Evolutionary conservation across 1,140 invertebrate genomes (phyloP), one percentile per base, ranked within the genome.

Genomic region (Neodiprion lecontei): DNA sequence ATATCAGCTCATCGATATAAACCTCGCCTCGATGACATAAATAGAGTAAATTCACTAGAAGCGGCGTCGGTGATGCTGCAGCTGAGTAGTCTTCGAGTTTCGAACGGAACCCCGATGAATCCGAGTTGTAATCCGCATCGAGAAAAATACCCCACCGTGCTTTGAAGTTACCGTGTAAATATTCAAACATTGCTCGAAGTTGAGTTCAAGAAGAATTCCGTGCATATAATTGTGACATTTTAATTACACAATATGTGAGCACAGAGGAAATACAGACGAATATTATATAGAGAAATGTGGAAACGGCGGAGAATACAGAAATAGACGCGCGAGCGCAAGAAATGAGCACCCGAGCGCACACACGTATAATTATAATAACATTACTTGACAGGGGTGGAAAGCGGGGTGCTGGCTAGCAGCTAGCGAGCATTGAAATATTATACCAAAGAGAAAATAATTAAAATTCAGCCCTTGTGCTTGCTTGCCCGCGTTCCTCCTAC

Each of bases 401-500:
- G 53, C 53, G 78, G 83, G 80, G 80, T 82, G 84, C 84, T 61
- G 81, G 78, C 77, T 81, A 82, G 80, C 76, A 77, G 80, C 82
- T 84, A 77, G 82, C 82, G 82, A 85, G 86, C 86, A 87, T 87
- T 87, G 86, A 88, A 88, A 88, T 87, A 87, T 88, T 87, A 88
- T 87, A 87, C 85, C 86, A 86, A 88, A 87, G 86, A 86, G 86
- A 87, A 87, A 87, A 88, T 88, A 88, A 88, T 88, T 88, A 88
- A 88, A 88, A 88, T 88, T 88, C 87, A 88, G 87, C 84, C 85
- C 87, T 87, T 87, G 85, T 85, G 82, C 82, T 83, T 80, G 82
- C 81, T 84, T 80, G 79, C 81, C 82, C 75, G 67, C 78, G 53
- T 61, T 70, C 72, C 17, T 72, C 65, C 48, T 61, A 72, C 72